Evolutionary conservation across 1,140 invertebrate genomes (phyloP), one percentile per base, ranked within the genome.

Genomic region (Heliothis virescens): DNA sequence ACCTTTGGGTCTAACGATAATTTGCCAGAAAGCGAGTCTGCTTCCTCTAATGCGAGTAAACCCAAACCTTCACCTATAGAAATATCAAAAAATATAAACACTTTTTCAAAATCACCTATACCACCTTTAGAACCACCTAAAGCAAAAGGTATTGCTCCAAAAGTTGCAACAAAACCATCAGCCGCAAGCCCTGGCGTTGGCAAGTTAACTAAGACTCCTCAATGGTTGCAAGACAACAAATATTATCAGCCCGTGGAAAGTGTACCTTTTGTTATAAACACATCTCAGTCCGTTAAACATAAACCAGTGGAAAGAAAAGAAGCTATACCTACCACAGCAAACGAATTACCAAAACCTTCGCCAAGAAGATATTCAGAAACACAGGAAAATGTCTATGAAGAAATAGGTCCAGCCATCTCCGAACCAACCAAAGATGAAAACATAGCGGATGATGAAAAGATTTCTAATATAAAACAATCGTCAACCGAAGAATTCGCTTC

Each of bases 321-420:
- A 50, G 47, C 75, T 55, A 29, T 47, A 11, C 60, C 55, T 4
- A 67, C 18, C 2, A 80, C 53, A 18, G 85, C 83, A 0, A 90
- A 87, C 75, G 85, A 87, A 11, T 85, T 86, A 65, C 18, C 80
- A 59, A 67, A 84, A 74, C 18, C 59, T 18, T 15, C 11, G 15
- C 29, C 26, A 11, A 87, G 86, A 71, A 85, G 80, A 63, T 78
- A 87, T 73, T 84, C 86, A 4, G 90, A 89, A 7, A 41, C 34
- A 57, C 86, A 89, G 69, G 93, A 94, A 71, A 92, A 94, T 79
- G 90, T 91, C 63, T 94, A 94, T 63, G 93, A 94, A 85, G 92
- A 94, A 86, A 94, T 94, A 16, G 92, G 92, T 83, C 92, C 93
- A 0, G 60, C 86, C 1, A 53, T 82, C 15, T 34, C 80, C 26